phyloP scores from a whole-genome alignment of 1,140 invertebrate species.

The Gonioctena quinquepunctata region DNA sequence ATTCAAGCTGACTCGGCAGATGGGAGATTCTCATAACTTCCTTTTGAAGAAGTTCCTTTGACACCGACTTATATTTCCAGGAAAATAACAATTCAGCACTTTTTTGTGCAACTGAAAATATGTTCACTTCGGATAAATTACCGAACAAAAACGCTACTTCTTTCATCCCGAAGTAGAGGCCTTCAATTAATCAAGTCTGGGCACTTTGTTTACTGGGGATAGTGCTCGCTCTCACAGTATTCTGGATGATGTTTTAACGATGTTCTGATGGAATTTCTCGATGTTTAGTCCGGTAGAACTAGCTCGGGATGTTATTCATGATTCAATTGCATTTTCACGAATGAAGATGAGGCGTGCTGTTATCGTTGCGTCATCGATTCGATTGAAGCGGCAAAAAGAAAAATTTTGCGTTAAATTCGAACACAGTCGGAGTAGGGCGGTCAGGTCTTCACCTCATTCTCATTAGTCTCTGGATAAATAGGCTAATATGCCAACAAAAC shows the following conservation, averaged over 20 bases:
- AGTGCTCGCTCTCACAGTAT: neutral
- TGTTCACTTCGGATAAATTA: neutral
- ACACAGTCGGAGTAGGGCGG: too few species aligned
- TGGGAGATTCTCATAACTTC: constrained; percentile 35
- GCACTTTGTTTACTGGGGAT: neutral
- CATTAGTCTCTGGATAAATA: too few species aligned
- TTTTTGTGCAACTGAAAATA: constrained; percentile 18
- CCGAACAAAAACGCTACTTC: neutral
- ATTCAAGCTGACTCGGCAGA: constrained; percentile 27
- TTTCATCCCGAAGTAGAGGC: neutral
- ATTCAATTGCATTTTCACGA: too few species aligned
- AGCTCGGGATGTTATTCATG: too few species aligned
- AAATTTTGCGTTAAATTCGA: too few species aligned
- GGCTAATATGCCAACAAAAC: too few species aligned
- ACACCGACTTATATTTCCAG: constrained; percentile 33
- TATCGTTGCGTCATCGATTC: too few species aligned
- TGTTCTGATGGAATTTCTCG: neutral
- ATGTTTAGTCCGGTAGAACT: too few species aligned
- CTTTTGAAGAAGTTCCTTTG: constrained; percentile 37
- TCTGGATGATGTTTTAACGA: neutral
- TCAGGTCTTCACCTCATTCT: too few species aligned
- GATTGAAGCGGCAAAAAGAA: too few species aligned
- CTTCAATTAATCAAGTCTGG: neutral
- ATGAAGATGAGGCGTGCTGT: too few species aligned
- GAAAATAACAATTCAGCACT: constrained; percentile 36